Evolutionary conservation across 2,797 vertebrate species (phyloP), one percentile per base, ranked within the genome.

Genomic region (Enteromius trimaculatus): DNA sequence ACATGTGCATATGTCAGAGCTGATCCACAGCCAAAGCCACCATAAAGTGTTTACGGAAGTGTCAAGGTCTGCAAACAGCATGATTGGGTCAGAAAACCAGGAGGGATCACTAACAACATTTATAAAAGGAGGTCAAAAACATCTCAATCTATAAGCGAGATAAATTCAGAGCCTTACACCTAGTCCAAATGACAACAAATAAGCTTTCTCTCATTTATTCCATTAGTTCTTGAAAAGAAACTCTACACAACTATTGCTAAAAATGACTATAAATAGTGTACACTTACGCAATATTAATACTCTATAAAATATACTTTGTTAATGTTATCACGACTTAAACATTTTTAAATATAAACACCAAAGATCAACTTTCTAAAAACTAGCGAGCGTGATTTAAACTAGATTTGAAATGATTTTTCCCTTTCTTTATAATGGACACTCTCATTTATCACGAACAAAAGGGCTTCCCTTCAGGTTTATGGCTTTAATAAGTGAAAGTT

Each of bases 61-160:
- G 55, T 49, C 14, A 26, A 11, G 51, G 66, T 58, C 23, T 31
- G 37, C 39, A 80, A 71, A 71, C 79, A 80, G 70, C 70, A 65
- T 60, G 68, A 10, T 64, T 82, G 88, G 60, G n/a, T 75, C 60
- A 75, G 44, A 49, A 79, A 68, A 77, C 76, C 21, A 17, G 39
- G 64, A 58, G 3, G 34, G 65, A 19, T 80, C n/a, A 14, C 58
- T 23, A 11, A 51, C 31, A 76, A 71, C 55, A 51, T 66, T 21
- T 47, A 69, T 47, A 19, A 31, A 39, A 26, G 14, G 39, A 31
- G 69, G 39, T 49, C 23, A 2, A 17, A 64, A 72, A 53, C 29
- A 53, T 79, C 29, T 51, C 4, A 8, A 53, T 68, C 47, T 39
- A 68, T 53, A 26, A 13, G 21, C 60, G 37, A 58, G 49, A 69